phyloP scores from a whole-genome alignment of 2,113 vertebrate genomes.

The Peromyscus leucopus region DNA sequence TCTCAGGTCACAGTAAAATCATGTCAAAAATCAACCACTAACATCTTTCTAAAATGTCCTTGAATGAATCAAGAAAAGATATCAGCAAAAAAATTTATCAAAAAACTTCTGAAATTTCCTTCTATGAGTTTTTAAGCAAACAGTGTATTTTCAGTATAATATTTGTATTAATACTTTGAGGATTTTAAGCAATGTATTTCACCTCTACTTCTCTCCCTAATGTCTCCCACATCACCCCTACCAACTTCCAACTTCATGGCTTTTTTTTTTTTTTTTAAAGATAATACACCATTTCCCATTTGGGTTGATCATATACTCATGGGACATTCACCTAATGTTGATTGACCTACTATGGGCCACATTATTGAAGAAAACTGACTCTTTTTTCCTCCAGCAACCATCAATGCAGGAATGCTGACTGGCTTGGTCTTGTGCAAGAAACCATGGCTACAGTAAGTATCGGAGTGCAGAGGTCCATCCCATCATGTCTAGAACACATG shows the following conservation, averaged over 20 bases:
- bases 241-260: not conserved
- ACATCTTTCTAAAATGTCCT: conserved; percentile 24
- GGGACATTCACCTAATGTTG: not conserved
- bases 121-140: not conserved
- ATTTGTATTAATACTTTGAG: not conserved
- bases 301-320: not conserved
- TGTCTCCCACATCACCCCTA: not conserved
- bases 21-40: conserved; percentile 37
- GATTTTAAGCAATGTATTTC: not conserved
- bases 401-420: not conserved
- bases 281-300: not conserved
- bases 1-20: not conserved
- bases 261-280: not conserved
- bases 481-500: not conserved
- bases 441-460: not conserved
- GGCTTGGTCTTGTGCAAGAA: not conserved
- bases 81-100: conserved; percentile 7
- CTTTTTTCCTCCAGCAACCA: not conserved
- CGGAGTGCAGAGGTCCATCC: not conserved
- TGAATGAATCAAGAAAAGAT: not conserved
- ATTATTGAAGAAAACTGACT: not conserved
- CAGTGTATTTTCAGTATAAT: not conserved
- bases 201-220: not conserved
- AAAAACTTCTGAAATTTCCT: not conserved
- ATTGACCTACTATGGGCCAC: not conserved